These are phyloP conservation scores for Rhinichthys klamathensis DNA, from an alignment of 2,113 vertebrate genomes.

Conservation along the genomic window DNA sequence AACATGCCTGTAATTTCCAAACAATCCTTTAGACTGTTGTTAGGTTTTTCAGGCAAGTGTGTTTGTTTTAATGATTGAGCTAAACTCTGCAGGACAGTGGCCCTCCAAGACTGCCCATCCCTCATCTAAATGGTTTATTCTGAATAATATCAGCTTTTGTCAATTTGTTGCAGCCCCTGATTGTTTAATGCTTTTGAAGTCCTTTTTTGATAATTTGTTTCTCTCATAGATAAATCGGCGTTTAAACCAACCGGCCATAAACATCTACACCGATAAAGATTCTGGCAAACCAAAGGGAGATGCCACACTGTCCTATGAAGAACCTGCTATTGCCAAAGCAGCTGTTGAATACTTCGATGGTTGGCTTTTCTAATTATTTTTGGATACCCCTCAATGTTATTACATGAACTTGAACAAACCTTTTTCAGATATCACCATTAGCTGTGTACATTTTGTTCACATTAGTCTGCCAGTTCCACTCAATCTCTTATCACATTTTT, in stretches of 20 bases:
- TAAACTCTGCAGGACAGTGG: no score
- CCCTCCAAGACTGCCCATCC: no score
- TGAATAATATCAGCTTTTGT: background rate
- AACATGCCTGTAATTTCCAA: no score
- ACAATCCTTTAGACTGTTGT: no score
- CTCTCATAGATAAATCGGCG: constrained; percentile 89
- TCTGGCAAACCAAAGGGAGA: constrained; percentile 94
- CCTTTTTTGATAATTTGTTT: background rate
- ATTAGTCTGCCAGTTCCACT: background rate
- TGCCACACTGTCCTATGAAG: constrained; percentile 92
- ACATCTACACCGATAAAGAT: constrained; percentile 96
- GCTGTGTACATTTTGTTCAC: background rate
- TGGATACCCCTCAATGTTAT: no score
- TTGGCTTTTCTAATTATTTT: constrained; percentile 59
- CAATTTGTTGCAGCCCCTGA: background rate
- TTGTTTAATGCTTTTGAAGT: background rate
- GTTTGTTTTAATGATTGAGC: no score
- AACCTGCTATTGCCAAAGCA: constrained; percentile 88
- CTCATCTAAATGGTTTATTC: no score
- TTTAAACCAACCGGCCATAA: constrained; percentile 91
- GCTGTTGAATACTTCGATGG: constrained; percentile 95
- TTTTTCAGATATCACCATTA: background rate
- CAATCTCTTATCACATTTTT: background rate
- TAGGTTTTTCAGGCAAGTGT: no score
- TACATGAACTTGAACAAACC: background rate